A percentile compares a stretch with the other conserved stretches of the same genome.
These are phyloP conservation scores for Synchiropus splendidus DNA, from an alignment of 2,113 vertebrate genomes.

Conservation along the genomic window DNA sequence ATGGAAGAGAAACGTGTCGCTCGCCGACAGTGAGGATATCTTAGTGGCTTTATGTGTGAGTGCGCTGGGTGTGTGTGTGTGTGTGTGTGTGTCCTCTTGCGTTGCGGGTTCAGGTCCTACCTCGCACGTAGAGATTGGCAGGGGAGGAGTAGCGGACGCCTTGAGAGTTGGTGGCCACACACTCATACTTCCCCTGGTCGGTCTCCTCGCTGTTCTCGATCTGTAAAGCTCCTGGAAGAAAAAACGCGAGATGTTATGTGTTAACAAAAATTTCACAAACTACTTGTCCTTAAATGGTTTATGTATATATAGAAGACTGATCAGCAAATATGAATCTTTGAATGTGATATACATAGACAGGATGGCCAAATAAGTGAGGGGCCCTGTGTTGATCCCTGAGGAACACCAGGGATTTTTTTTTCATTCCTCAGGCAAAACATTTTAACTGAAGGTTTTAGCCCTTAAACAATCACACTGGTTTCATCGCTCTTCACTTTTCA, in stretches of 20 bases:
- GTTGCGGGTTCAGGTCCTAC: slow-evolving; percentile 74
- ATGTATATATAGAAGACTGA: too few species aligned
- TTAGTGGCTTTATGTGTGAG: slow-evolving; percentile 14
- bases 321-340: too few species aligned
- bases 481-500: too few species aligned
- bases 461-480: too few species aligned
- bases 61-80: slow-evolving; percentile 7
- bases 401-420: too few species aligned
- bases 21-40: slow-evolving; percentile 16
- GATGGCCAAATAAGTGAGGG: too few species aligned
- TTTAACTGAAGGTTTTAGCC: too few species aligned
- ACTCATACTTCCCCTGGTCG: slow-evolving; percentile 97
- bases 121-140: slow-evolving; percentile 98
- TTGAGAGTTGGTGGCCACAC: slow-evolving; percentile 91
- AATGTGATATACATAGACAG: too few species aligned
- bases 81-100: slow-evolving; percentile 10
- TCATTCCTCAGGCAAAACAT: too few species aligned
- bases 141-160: slow-evolving; percentile 96
- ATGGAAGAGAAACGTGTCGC: slow-evolving; percentile 26
- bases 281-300: too few species aligned
- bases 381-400: too few species aligned
- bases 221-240: slow-evolving; percentile 81
- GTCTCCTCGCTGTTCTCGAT: slow-evolving; percentile 98
- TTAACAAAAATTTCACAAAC: too few species aligned
- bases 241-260: slow-evolving; percentile 5